Conservation (phyloP, 2,797 vertebrate species). For the Notamacropus eugenii region DNA sequence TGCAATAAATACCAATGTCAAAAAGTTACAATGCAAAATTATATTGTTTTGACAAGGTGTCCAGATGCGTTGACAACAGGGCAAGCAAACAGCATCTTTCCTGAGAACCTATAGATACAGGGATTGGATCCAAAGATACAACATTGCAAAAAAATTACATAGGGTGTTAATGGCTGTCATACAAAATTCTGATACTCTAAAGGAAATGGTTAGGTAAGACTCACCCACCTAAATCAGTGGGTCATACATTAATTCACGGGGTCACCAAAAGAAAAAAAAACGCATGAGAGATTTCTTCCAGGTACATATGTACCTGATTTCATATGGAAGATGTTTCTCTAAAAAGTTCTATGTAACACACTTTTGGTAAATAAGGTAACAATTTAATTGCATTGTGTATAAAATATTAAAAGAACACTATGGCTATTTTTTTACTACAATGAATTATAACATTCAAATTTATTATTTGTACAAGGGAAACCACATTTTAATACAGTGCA, state of each 20-base stretch:
- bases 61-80: constrained; percentile 88
- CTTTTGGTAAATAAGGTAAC: neutral
- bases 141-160: constrained; percentile 76
- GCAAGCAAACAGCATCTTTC: constrained; percentile 83
- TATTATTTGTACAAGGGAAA: neutral
- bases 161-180: constrained; percentile 78
- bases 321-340: neutral
- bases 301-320: neutral
- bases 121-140: constrained; percentile 32
- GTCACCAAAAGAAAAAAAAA: neutral
- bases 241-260: neutral
- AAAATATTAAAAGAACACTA: neutral
- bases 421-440: neutral
- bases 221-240: neutral
- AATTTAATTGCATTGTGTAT: neutral
- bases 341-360: neutral
- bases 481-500: neutral
- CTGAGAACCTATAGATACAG: constrained; percentile 61
- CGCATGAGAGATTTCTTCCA: neutral
- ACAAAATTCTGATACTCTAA: constrained; percentile 54
- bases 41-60: constrained; percentile 93
- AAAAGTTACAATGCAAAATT: constrained; percentile 89
- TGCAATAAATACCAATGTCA: constrained; percentile 89
- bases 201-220: neutral
- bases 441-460: neutral